Evolutionary conservation across 2,888 invertebrate genomes (phyloP), one percentile per base, ranked within the genome.

Genomic region (Ptilodon capucinus): DNA sequence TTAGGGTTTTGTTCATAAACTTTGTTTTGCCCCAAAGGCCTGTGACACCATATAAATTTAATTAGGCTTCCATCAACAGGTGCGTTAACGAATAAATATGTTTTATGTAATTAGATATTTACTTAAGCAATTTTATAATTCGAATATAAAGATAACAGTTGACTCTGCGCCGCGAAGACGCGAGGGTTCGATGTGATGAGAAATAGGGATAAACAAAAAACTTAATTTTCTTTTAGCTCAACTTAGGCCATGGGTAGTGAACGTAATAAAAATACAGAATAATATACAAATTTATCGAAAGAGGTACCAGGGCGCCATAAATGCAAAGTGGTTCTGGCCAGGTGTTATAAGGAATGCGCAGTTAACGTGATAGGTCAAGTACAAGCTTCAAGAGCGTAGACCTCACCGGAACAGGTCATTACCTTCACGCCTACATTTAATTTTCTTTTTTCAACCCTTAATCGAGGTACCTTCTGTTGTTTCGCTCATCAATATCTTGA

Each of bases 361-460:
- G 40, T 38, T 25, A 16, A 40, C 40, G 40, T 40, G 40, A 40
- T 40, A 40, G 40, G 40, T 40, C 40, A 40, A 7, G 25, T 25
- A 14, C 23, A n/a, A 19, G 14, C 16, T 25, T 13, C 18, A 40
- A 23, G 40, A 25, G 3, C 40, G 16, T 40, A 25, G 40, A 8
- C 25, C 23, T 40, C 14, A 16, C 18, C 4, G 8, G 14, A 23
- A 23, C 25, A 25, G 25, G 19, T 19, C 38, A 6, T 36, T 18
- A 17, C 16, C 35, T 35, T 28, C 28, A 9, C 28, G n/a, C n/a
- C 11, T 7, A n/a, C 28, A 28, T n/a, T 28, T n/a, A 4, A 28
- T 4, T 28, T 11, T 28, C 11, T 28, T n/a, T 28, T 25, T 25
- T 9, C 25, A 25, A 9, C 25, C 8, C 25, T 25, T 25, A 25